Conservation (phyloP, 2,888 invertebrate species). For the Orthosia gothica region DNA sequence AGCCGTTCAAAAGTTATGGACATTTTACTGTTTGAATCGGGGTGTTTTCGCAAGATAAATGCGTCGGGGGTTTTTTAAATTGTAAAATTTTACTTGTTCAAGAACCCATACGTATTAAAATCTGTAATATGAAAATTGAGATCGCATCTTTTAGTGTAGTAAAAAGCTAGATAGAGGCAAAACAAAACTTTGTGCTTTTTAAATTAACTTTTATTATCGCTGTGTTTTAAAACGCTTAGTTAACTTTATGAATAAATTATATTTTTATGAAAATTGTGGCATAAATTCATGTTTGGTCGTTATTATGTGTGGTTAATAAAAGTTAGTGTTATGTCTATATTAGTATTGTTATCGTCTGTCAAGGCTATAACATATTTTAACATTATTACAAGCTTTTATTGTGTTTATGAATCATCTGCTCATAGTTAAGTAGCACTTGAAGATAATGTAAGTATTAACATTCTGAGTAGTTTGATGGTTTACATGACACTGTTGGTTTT, state of each 20-base stretch:
- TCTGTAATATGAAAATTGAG: neutral
- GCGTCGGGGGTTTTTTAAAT: too few species aligned
- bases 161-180: neutral
- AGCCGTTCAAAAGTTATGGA: too few species aligned
- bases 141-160: neutral
- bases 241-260: neutral
- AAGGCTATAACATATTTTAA: slow-evolving; percentile 36
- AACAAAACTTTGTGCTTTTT: slow-evolving; percentile 11
- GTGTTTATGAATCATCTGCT: slow-evolving; percentile 32
- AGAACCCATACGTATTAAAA: slow-evolving; percentile 35
- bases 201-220: neutral
- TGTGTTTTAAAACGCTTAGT: slow-evolving; percentile 25
- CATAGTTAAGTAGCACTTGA: slow-evolving; percentile 31
- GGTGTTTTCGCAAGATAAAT: too few species aligned
- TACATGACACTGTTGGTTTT: slow-evolving; percentile 7
- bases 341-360: slow-evolving; percentile 28
- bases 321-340: slow-evolving; percentile 30
- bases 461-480: slow-evolving; percentile 29
- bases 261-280: slow-evolving; percentile 27
- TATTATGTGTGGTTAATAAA: slow-evolving; percentile 45
- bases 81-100: too few species aligned
- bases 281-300: slow-evolving; percentile 17
- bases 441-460: slow-evolving; percentile 26
- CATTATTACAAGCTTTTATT: slow-evolving; percentile 42
- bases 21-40: too few species aligned